Evolutionary conservation across 2,888 invertebrate species (phyloP), one percentile per base, ranked within the genome.

Genomic region (Stenoptilia bipunctidactyla): DNA sequence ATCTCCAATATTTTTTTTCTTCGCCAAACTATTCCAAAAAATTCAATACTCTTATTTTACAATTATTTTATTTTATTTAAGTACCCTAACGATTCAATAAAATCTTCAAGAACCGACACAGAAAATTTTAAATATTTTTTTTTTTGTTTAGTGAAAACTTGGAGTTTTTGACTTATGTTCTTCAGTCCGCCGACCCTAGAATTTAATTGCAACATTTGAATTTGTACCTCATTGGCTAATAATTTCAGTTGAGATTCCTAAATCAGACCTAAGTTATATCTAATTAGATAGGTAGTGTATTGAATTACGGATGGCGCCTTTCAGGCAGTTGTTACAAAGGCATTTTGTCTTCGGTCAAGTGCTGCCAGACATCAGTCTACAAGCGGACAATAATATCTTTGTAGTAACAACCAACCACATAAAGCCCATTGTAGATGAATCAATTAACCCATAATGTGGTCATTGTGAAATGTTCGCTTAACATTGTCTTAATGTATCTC

Each of bases 281-380:
- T 49, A 49, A 57, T 56, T 58, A 61, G 58, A 60, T 60, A 58
- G 56, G 56, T 55, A 53, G 49, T 52, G 56, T 67, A 71, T 74
- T 68, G 58, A 70, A 69, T 82, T 79, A 77, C 82, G 61, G 65
- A 67, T 77, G 82, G 82, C 82, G 82, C 82, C 82, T 77, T 58
- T 62, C 65, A 62, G 64, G 53, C 61, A 61, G 61, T 64, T 63
- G 64, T 65, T 66, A 82, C 80, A 82, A 82, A 82, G 82, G 58
- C 80, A 82, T 82, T 82, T 82, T 82, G 82, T 82, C 80, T 80
- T 67, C 73, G 71, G 67, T 77, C 79, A 72, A 80, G 80, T 80
- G 79, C 76, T 75, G 66, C 68, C 80, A 82, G 80, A 77, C 82
- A 77, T 79, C 79, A 76, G 79, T 59, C 58, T 44, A 48, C 51